phyloP scores from a whole-genome alignment of 2,797 vertebrate species.

The Limnodromus scolopaceus region DNA sequence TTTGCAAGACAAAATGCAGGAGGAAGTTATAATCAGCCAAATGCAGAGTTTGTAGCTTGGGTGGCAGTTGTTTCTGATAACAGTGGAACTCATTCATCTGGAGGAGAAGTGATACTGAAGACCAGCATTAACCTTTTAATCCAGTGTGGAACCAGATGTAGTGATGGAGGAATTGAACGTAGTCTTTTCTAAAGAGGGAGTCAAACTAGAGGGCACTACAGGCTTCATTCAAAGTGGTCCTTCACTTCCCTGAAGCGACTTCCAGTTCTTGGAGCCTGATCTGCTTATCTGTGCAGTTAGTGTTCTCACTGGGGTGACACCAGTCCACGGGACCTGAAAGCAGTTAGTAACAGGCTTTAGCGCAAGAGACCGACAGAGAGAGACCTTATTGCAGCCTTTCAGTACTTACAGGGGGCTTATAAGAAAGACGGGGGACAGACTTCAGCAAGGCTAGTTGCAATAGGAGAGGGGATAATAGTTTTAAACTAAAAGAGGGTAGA shows the following conservation, averaged over 20 bases:
- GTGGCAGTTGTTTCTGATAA: not conserved
- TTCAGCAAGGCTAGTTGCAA: not conserved
- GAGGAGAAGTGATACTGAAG: not conserved
- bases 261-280: not conserved
- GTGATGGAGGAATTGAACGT: not conserved
- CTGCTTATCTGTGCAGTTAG: fast-evolving
- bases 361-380: not conserved
- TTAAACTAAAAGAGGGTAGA: not conserved
- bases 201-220: not conserved
- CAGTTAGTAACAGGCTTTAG: not conserved
- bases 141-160: not conserved
- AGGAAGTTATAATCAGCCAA: not conserved
- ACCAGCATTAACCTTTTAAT: not conserved
- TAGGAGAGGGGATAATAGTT: not conserved
- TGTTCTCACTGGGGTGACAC: not conserved
- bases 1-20: not conserved
- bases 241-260: not conserved
- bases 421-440: not conserved
- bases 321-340: fast-evolving
- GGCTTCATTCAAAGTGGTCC: not conserved
- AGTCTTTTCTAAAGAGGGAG: not conserved
- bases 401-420: not conserved
- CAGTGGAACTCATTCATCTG: not conserved
- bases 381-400: not conserved
- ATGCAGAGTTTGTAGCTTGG: not conserved